phyloP scores from a whole-genome alignment of 2,113 vertebrate genomes.

The Hippoglossus stenolepis region DNA sequence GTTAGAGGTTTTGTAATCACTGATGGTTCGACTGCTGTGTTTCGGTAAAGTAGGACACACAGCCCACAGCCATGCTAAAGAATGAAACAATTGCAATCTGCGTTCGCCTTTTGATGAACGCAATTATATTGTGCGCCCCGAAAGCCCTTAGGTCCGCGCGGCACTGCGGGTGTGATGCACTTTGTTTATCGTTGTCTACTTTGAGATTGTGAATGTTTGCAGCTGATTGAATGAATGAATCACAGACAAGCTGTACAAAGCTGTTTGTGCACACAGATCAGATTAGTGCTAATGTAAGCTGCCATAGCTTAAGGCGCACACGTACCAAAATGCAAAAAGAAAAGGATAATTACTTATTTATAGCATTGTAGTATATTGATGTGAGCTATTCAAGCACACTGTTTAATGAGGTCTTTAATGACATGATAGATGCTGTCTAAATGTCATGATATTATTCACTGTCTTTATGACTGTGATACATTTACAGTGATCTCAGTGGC shows the following conservation, averaged over 20 bases:
- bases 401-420: not conserved
- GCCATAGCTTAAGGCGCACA: slow-evolving; percentile 11
- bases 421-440: not conserved
- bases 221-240: slow-evolving; percentile 34
- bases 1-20: slow-evolving; percentile 24
- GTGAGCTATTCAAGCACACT: not conserved
- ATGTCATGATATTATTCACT: not conserved
- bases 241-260: slow-evolving; percentile 18
- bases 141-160: slow-evolving; percentile 50
- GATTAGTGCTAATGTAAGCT: slow-evolving; percentile 3
- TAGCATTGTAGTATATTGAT: not conserved
- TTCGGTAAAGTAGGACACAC: slow-evolving; percentile 51
- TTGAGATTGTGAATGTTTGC: slow-evolving; percentile 45
- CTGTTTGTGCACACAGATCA: slow-evolving; percentile 31
- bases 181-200: slow-evolving; percentile 55
- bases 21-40: slow-evolving; percentile 38
- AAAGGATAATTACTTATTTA: slow-evolving; percentile 1
- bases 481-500: not conserved
- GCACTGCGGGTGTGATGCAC: slow-evolving; percentile 19
- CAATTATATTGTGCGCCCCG: slow-evolving; percentile 51
- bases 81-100: slow-evolving; percentile 50
- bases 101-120: slow-evolving; percentile 52
- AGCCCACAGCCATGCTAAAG: slow-evolving; percentile 36
- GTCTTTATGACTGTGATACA: not conserved
- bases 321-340: not conserved